phyloP scores from a whole-genome alignment of 1,140 invertebrate genomes.

The Holcopasites calliopsidis region DNA sequence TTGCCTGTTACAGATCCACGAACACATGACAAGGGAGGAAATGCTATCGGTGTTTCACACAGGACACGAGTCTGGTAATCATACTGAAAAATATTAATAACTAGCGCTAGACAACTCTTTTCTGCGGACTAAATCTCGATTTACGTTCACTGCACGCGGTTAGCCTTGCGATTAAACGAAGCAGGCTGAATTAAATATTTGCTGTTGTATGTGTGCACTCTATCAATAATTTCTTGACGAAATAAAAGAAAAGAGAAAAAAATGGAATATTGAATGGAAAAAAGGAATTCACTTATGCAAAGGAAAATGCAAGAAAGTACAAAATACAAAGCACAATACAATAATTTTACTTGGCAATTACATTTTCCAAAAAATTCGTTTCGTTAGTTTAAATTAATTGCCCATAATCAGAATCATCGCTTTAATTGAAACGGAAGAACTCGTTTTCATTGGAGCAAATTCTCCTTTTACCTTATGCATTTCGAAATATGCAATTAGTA shows the following conservation, averaged over 20 bases:
- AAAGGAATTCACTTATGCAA: no score
- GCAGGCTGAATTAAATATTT: neutral
- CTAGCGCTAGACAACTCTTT: neutral
- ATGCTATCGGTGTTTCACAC: constrained; percentile 90
- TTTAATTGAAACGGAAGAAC: no score
- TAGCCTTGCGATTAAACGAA: neutral
- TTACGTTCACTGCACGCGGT: neutral
- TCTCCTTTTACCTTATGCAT: neutral
- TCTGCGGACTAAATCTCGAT: neutral
- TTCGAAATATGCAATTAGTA: neutral
- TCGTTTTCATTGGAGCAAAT: neutral
- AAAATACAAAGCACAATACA: no score
- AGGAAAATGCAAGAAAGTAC: no score
- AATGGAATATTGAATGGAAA: no score
- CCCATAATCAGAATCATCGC: no score
- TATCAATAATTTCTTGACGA: neutral
- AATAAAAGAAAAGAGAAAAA: no score
- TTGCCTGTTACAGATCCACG: constrained; percentile 86
- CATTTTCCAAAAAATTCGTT: no score
- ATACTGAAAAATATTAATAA: constrained; percentile 43
- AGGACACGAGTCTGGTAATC: constrained; percentile 85
- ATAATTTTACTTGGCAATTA: no score
- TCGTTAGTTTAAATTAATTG: no score
- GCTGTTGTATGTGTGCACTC: constrained; percentile 31
- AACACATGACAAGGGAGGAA: constrained; percentile 90